A percentile compares a stretch with the other conserved stretches of the same genome.
These are phyloP conservation scores for Silurus glanis DNA, from an alignment of 2,113 vertebrate species.

Conservation along the genomic window DNA sequence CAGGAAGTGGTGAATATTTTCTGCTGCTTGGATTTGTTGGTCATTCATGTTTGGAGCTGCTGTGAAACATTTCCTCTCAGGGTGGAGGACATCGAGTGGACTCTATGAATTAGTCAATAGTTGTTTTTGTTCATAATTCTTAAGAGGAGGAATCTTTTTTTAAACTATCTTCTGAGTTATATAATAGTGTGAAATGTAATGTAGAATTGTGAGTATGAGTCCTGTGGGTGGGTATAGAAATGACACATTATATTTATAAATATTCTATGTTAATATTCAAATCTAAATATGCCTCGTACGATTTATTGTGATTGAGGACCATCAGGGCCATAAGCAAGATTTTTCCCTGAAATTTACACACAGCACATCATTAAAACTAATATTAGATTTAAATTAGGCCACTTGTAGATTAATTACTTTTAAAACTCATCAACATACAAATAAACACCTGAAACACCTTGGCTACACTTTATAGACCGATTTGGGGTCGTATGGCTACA, in stretches of 20 bases:
- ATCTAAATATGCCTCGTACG: not conserved
- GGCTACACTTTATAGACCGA: too few species aligned
- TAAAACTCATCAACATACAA: not conserved
- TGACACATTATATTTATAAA: not conserved
- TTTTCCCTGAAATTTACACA: not conserved
- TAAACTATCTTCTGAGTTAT: not conserved
- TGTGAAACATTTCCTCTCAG: constrained; percentile 22
- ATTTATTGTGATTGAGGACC: not conserved
- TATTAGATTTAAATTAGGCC: not conserved
- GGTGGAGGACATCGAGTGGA: not conserved
- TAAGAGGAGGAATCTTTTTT: not conserved
- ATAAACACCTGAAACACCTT: too few species aligned
- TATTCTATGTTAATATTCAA: too few species aligned
- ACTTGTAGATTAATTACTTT: not conserved
- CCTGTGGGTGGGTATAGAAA: not conserved
- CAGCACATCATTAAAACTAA: not conserved
- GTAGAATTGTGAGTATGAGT: not conserved
- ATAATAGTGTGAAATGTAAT: not conserved
- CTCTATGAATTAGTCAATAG: not conserved
- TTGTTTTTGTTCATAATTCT: not conserved
- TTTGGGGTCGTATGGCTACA: too few species aligned
- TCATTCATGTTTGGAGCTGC: not conserved
- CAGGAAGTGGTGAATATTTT: constrained; percentile 9
- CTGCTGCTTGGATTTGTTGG: not conserved
- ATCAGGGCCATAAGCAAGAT: not conserved